Percentiles rank a stretch among this genome's conserved stretches.
Evolutionary conservation across 1,140 invertebrate genomes (phyloP).

Genomic region (Drosophila baimaii): DNA sequence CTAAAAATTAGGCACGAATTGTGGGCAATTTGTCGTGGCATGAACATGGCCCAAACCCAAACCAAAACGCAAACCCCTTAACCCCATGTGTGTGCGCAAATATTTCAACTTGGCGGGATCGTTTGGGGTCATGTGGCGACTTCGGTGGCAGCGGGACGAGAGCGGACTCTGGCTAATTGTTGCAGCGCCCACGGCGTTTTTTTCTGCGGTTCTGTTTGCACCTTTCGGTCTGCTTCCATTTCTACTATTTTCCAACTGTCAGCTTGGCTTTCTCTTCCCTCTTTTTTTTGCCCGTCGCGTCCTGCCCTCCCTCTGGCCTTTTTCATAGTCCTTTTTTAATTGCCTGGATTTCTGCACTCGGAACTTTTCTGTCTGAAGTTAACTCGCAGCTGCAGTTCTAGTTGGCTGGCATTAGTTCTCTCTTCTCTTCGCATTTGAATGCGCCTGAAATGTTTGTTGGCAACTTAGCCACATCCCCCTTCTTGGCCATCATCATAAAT

Average conservation of each 20-base stretch:
- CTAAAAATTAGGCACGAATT: slow-evolving; percentile 69
- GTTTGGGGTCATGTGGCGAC: slow-evolving; percentile 18
- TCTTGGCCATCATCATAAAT: slow-evolving; percentile 29
- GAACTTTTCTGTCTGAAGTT: slow-evolving; percentile 63
- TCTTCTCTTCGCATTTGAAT: slow-evolving; percentile 69
- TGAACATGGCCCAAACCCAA: slow-evolving; percentile 3
- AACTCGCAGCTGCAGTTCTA: slow-evolving; percentile 45
- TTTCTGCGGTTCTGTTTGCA: slow-evolving; percentile 57
- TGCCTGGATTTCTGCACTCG: slow-evolving; percentile 67
- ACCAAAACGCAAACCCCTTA: no score
- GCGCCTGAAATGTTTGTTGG: slow-evolving; percentile 70
- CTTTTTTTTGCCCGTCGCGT: slow-evolving; percentile 27
- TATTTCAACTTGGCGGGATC: slow-evolving; percentile 50
- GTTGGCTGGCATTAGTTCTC: slow-evolving; percentile 50
- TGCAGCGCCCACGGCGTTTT: slow-evolving; percentile 56
- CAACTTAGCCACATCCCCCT: slow-evolving; percentile 44
- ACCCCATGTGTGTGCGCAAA: slow-evolving; percentile 49
- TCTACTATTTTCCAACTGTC: slow-evolving; percentile 63
- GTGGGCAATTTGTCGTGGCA: slow-evolving; percentile 69
- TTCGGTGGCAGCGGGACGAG: background rate
- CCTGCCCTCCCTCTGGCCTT: slow-evolving; percentile 8
- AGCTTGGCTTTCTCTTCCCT: slow-evolving; percentile 44
- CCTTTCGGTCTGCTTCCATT: slow-evolving; percentile 30
- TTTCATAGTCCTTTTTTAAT: slow-evolving; percentile 66
- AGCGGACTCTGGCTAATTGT: slow-evolving; percentile 63